A percentile compares a stretch with the other conserved stretches of the same genome.
phyloP scores from a whole-genome alignment of 2,797 vertebrate genomes.

The Melanotaenia maccullochi region DNA sequence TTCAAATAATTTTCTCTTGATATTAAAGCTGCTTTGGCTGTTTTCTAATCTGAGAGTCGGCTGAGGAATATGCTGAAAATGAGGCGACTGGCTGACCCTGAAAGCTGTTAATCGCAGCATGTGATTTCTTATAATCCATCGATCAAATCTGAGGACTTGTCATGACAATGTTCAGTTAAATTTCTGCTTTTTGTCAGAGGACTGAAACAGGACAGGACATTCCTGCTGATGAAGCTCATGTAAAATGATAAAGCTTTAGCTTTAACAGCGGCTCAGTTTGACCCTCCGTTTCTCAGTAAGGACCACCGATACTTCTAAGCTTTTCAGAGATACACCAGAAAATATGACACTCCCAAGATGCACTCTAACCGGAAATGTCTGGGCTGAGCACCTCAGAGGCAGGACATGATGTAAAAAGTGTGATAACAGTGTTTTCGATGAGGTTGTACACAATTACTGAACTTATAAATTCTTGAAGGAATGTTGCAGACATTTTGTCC shows the following conservation, averaged over 20 bases:
- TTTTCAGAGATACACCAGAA: too few relatives aligned
- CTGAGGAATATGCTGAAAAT: background rate
- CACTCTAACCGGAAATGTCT: background rate
- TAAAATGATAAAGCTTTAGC: background rate
- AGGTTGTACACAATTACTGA: background rate
- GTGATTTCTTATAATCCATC: background rate
- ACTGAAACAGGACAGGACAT: background rate
- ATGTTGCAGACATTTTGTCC: too few relatives aligned
- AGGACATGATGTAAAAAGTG: background rate
- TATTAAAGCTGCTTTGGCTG: background rate
- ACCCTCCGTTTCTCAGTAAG: background rate
- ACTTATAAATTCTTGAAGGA: background rate
- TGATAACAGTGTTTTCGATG: background rate
- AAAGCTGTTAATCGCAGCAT: background rate
- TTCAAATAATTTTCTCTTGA: background rate
- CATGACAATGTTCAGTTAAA: too few relatives aligned
- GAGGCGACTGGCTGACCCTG: background rate
- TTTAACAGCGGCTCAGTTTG: background rate
- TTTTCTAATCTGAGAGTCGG: background rate
- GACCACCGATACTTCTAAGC: too few relatives aligned
- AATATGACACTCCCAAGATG: too few relatives aligned
- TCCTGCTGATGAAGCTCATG: background rate
- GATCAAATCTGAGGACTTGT: background rate
- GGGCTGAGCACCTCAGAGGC: background rate
- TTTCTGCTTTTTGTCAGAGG: too few relatives aligned